Base-by-base conservation (phyloP, 2,888 invertebrate genomes). In the Pogonocherus hispidulus region DNA sequence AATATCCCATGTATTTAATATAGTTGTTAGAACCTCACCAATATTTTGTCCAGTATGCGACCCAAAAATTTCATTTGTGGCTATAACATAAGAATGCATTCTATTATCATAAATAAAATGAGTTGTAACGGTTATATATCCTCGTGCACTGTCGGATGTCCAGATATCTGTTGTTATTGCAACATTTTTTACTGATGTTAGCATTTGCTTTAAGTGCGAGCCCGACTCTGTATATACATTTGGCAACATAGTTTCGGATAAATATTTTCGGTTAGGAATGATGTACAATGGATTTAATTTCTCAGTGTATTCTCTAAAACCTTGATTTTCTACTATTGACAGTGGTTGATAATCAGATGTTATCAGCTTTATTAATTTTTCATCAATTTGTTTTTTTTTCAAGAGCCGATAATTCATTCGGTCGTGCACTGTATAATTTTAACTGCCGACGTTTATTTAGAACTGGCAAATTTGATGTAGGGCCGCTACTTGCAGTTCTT, bases 91-190 rank as follows among this genome's bases (percentile, higher is more conserved):
- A 5, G 74, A n/a, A 32, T 2, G 16, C 16, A 57, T 3, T 14
- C 3, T 22, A 27, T 54, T 14, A 4, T 46, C 27, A 46, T 46
- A 23, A 4, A 57, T 57, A 46, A 57, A 44, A 23, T 80, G 79
- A 23, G 63, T 23, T 3, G 79, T 79, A 8, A 77, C 71, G 8
- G 76, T 32, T 4, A 75, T 9, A 78, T 76, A 80, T 1, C 73
- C 47, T 52, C 35, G 71, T 35, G 72, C 75, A 55, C 69, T 72
- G 46, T 79, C 77, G 0, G 78, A 81, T 9, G 74, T 74, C 80
- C 78, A 79, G 3, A 80, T 77, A 57, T 80, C 78, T 46, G 80
- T 80, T 16, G 80, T 80, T 37, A 78, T 63, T 23, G 75, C 66
- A 23, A 78, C 60, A 67, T 71, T 1, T 49, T 73, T 32, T 6